Conservation (phyloP, 2,888 invertebrate species). For the Epinotia ramella region DNA sequence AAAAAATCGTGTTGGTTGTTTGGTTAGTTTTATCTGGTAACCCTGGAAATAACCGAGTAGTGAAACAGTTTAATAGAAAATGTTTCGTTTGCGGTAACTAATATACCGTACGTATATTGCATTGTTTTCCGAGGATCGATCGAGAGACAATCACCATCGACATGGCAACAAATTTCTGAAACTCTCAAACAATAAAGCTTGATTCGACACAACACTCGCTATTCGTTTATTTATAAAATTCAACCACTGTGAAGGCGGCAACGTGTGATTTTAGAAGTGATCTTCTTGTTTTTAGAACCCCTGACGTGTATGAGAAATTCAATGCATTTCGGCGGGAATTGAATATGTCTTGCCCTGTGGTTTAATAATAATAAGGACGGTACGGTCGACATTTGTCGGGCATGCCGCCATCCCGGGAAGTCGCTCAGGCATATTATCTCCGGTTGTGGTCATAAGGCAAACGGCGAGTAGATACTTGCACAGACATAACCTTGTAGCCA, state of each 20-base stretch:
- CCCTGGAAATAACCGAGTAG: background rate
- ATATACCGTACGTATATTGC: background rate
- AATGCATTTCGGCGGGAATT: constrained; percentile 6
- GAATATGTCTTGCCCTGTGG: background rate
- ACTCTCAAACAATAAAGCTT: background rate
- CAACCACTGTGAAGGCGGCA: constrained; percentile 17
- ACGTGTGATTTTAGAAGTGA: constrained; percentile 21
- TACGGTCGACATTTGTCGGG: too few species aligned
- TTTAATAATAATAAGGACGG: too few species aligned
- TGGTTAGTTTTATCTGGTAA: background rate
- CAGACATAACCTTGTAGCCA: too few species aligned
- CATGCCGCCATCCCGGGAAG: too few species aligned
- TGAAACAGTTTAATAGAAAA: background rate
- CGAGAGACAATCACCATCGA: background rate
- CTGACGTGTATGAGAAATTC: background rate
- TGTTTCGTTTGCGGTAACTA: background rate
- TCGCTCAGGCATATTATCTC: too few species aligned
- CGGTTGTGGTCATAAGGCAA: too few species aligned
- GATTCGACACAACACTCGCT: background rate
- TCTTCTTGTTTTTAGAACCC: background rate
- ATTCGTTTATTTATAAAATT: constrained; percentile 8
- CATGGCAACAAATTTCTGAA: background rate
- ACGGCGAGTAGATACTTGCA: too few species aligned
- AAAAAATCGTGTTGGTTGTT: too few species aligned
- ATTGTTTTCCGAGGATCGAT: background rate